These are phyloP conservation scores for Limenitis arthemis DNA, from an alignment of 2,888 invertebrate species.

Conservation along the genomic window DNA sequence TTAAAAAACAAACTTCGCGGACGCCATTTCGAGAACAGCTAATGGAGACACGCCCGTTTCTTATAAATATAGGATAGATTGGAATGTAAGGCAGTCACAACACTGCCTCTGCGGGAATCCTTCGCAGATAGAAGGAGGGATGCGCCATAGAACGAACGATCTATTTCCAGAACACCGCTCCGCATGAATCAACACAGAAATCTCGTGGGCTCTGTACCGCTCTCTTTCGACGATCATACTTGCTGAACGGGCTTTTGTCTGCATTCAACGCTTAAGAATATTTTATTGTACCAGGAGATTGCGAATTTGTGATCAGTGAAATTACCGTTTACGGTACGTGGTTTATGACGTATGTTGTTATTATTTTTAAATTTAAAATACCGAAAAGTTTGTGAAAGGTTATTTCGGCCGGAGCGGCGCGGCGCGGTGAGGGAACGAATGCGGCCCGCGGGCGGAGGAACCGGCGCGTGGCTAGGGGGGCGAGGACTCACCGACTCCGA, in stretches of 20 bases:
- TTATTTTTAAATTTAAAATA: constrained; percentile 46
- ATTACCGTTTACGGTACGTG: constrained; percentile 67
- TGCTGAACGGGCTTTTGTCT: constrained; percentile 60
- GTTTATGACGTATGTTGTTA: constrained; percentile 47
- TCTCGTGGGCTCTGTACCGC: constrained; percentile 50
- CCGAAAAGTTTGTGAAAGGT: constrained; percentile 64
- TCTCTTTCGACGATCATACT: constrained; percentile 37
- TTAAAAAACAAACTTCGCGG: constrained; percentile 57
- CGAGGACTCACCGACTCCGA: constrained; percentile 35
- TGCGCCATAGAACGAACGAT: constrained; percentile 59
- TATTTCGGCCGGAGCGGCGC: constrained; percentile 40
- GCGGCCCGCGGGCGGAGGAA: constrained; percentile 18
- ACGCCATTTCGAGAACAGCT: constrained; percentile 62
- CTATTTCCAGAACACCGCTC: constrained; percentile 70
- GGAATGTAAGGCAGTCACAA: constrained; percentile 27
- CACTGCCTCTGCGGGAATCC: constrained; percentile 47
- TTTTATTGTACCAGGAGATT: constrained; percentile 41
- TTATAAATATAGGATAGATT: constrained; percentile 23
- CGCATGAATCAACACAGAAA: constrained; percentile 71
- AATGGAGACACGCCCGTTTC: constrained; percentile 57
- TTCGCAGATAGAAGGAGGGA: constrained; percentile 51
- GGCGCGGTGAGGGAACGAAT: constrained; percentile 25
- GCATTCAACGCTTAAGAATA: constrained; percentile 46
- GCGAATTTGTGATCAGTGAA: constrained; percentile 56
- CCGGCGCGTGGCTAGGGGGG: constrained; percentile 30